Evolutionary conservation across 2,888 invertebrate genomes (phyloP).

Genomic region (Galeruca laticollis): DNA sequence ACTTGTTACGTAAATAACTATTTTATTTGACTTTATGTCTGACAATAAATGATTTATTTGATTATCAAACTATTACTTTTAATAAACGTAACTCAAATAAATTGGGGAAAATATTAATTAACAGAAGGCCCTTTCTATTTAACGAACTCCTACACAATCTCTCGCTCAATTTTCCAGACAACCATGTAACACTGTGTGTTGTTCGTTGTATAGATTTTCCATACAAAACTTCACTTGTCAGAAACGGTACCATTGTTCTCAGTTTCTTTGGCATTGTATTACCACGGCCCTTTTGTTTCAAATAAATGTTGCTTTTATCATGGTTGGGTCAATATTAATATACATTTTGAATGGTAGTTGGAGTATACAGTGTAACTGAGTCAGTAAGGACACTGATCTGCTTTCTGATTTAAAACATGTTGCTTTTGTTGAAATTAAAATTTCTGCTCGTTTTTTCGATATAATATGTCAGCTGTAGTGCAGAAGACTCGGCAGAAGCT

Average conservation of each 20-base stretch:
- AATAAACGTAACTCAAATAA: too few species aligned
- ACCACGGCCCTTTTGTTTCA: slow-evolving; percentile 17
- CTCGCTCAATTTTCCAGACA: not conserved
- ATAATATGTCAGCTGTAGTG: too few species aligned
- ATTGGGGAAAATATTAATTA: not conserved
- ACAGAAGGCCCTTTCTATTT: not conserved
- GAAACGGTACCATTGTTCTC: slow-evolving; percentile 6
- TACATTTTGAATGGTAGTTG: not conserved
- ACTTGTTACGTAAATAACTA: too few species aligned
- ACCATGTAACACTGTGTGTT: slow-evolving; percentile 8
- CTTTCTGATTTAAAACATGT: too few species aligned
- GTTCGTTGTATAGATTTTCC: not conserved
- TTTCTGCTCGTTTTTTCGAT: too few species aligned
- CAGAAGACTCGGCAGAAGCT: too few species aligned
- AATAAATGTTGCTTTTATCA: slow-evolving; percentile 21
- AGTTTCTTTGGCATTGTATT: slow-evolving; percentile 13
- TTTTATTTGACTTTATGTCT: too few species aligned
- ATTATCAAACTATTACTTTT: too few species aligned
- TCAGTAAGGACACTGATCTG: too few species aligned
- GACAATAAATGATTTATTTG: too few species aligned
- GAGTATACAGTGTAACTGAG: too few species aligned
- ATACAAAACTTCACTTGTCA: slow-evolving; percentile 20
- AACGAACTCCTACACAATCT: not conserved
- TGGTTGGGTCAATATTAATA: slow-evolving; percentile 7
- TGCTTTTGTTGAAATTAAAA: too few species aligned